Base-by-base conservation (phyloP, 2,797 vertebrate species). In the Rhabdophis nuchalis region DNA sequence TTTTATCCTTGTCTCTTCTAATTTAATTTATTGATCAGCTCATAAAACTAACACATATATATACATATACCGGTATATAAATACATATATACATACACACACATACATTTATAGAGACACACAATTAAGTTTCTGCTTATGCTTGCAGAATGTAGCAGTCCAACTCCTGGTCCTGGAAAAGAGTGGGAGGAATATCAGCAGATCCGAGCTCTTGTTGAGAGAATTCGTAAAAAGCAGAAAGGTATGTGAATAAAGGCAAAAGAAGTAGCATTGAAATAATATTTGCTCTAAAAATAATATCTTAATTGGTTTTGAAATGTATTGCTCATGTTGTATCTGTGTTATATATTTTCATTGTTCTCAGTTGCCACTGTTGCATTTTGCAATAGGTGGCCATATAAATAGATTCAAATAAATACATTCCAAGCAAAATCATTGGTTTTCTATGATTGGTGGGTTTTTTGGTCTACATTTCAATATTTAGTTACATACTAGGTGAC, bases 111-210 rank as follows among this genome's bases (percentile, higher is more conserved):
- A 77, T 86, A 94, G 52, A 2, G 0, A 68, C 89, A 56, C 3
- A 60, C 25, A 1, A 5, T 36, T 92, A 5, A 88, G 89, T 64
- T 93, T 54, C 3, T 0, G 0, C 61, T 94, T 94, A 93, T 93
- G 0, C 23, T 96, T 96, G 46, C 96, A 99, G 99, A 99, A 94
- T 99, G 99, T 97, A 99, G 99, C 96, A 98, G 98, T 93, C 98
- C 98, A 87, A 97, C 98, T 0, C 98, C 99, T 0, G 97, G 98
- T 94, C 98, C 98, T 91, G 99, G 99, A 54, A 99, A 98, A 88
- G 99, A 99, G 93, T 99, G 99, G 99, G 99, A 99, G 93, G 99
- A 99, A 93, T 99, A 99, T 27, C 93, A 98, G n/a, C 99, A 99
- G 97, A 99, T 99, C 95, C 98, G 98, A 94, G 95, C 96, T 0